Conservation (phyloP, 2,797 vertebrate genomes). For the Phalanger gymnotis region DNA sequence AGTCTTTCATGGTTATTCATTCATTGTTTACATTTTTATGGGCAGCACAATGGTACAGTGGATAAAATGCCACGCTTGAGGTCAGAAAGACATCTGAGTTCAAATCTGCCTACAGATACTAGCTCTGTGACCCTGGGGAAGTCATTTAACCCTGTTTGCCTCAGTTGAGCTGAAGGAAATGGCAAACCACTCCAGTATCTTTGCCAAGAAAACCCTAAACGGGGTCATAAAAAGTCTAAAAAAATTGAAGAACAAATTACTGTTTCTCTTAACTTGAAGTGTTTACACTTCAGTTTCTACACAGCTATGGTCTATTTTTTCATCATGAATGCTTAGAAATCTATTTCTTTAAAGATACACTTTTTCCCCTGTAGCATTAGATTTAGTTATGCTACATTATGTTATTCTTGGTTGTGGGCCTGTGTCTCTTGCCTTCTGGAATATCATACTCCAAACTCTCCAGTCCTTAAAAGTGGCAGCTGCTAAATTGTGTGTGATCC, state of each 20-base stretch:
- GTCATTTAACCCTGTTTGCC: neutral
- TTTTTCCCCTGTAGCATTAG: neutral
- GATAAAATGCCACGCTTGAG: neutral
- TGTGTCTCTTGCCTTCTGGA: neutral
- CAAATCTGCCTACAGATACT: neutral
- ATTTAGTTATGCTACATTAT: neutral
- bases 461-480: neutral
- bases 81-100: neutral
- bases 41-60: neutral
- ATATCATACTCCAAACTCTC: neutral
- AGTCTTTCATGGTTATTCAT: neutral
- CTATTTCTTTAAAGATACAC: neutral
- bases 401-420: neutral
- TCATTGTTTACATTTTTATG: neutral
- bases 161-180: neutral
- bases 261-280: neutral
- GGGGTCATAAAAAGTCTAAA: neutral
- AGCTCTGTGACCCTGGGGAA: neutral
- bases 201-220: neutral
- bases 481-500: neutral
- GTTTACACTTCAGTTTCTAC: neutral
- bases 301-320: neutral
- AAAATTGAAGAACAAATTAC: neutral
- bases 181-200: neutral
- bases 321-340: too few species aligned